Percentiles rank a stretch among this genome's conserved stretches.
Conservation (phyloP, 2,888 invertebrate species). For the Drosophila monieri region DNA sequence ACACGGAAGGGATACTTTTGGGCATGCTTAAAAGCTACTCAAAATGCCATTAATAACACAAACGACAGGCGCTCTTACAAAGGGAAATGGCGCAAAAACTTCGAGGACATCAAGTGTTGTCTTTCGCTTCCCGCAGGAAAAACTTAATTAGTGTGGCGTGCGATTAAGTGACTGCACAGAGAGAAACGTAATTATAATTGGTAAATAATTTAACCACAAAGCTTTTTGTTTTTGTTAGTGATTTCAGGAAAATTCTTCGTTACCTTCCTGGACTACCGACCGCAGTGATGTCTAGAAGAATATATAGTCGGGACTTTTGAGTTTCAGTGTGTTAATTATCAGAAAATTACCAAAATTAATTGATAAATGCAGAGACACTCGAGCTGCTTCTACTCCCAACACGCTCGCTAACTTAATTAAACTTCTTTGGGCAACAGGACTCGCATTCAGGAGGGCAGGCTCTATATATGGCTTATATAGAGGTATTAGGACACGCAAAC, state of each 20-base stretch:
- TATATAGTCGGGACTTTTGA: too few species aligned
- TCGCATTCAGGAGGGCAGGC: neutral
- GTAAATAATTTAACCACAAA: neutral
- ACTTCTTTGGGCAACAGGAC: conserved; percentile 26
- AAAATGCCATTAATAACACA: conserved; percentile 52
- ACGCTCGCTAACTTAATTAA: conserved; percentile 57
- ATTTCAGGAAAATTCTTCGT: too few species aligned
- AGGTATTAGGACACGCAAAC: conserved; percentile 53
- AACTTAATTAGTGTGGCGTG: conserved; percentile 18
- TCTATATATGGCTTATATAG: conserved; percentile 9
- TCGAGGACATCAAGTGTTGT: conserved; percentile 14
- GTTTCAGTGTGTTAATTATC: conserved; percentile 7
- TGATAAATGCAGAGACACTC: conserved; percentile 34
- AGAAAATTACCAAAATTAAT: conserved; percentile 27
- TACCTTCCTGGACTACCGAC: too few species aligned
- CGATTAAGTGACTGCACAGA: conserved; percentile 10
- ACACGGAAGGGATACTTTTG: conserved; percentile 12
- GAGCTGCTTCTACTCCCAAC: conserved; percentile 19
- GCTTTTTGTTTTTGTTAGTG: too few species aligned
- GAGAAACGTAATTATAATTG: neutral
- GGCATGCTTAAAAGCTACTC: conserved; percentile 47
- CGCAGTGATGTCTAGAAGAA: too few species aligned
- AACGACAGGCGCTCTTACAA: conserved; percentile 35
- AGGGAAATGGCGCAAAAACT: conserved; percentile 32
- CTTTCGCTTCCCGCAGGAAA: conserved; percentile 10